Base-by-base conservation (phyloP, 2,888 invertebrate species). In the Papilio demoleus region DNA sequence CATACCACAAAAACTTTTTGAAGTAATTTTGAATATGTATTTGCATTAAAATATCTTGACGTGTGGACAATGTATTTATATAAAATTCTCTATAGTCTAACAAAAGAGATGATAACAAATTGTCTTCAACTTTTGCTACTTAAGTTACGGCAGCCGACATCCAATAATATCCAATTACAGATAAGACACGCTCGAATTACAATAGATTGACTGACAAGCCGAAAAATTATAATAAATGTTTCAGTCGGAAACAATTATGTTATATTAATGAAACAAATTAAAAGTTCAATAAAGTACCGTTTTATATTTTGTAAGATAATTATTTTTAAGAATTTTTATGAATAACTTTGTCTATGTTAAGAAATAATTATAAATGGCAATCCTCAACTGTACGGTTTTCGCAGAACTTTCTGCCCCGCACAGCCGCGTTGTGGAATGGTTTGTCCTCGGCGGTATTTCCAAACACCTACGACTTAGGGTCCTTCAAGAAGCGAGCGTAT, bases 151-250 rank as follows among this genome's bases (percentile, higher is more conserved):
- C 81, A 78, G 79, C 78, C 72, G 76, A 74, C 78, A 81, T 80
- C 73, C 81, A 85, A 87, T 90, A 85, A 86, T 88, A 85, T 85
- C 86, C 88, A 90, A 91, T 92, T 89, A 90, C 75, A 83, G 86
- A 92, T 91, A 87, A 87, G 90, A 84, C 83, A 90, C 90, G 91
- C 90, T 87, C 89, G 88, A 85, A 81, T 89, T 90, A 86, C 88
- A 88, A 92, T 90, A 83, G 90, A 88, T 81, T 71, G 80, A 84
- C 88, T 88, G 90, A 90, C 90, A 90, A 84, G 85, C 86, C 86
- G 87, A 90, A 88, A 84, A 88, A 88, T 88, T 86, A 87, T 88
- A 87, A 88, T 88, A 88, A 89, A 88, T 90, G 87, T 86, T 87
- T 83, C 79, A 87, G 81, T 76, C 76, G 84, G 86, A 87, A 90